Base-by-base conservation (phyloP, 2,888 invertebrate species). In the Cynaeus angustus region DNA sequence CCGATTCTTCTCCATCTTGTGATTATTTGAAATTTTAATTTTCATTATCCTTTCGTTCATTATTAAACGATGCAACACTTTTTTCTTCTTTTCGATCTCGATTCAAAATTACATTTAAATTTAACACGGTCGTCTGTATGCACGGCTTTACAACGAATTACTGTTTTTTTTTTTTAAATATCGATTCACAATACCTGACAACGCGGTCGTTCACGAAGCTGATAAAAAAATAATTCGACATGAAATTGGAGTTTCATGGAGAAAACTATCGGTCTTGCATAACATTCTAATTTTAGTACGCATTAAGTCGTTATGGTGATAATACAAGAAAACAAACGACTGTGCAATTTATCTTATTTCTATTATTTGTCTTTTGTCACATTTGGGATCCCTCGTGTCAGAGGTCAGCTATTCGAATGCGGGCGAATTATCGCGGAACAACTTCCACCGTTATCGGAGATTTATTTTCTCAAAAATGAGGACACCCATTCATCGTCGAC, bases 1-100 rank as follows among this genome's bases (percentile, higher is more conserved):
- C 13, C 30, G 16, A 14, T 55, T 37, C 53, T 13, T 30, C 26
- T 13, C 4, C 28, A 16, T 46, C 21, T 45, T 45, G 3, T n/a
- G 9, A 10, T 16, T 13, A 55, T 55, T 55, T 55, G 37, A 55
- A 55, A 38, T 55, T 55, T 37, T 55, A 55, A 55, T 55, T 55
- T 55, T 55, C 53, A 37, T 55, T 55, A 53, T 53, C 37, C 37
- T 10, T n/a, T 53, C 33, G 14, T 53, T 13, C 50, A 30, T 52
- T 52, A 52, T 52, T 52, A 10, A 21, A 30, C 33, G 33, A 30
- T 8, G 14, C 52, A 13, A 13, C 12, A 30, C 13, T 1, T 28
- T 0, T 12, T 8, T 10, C 28, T 50, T 12, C 50, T 6, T 50
- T 28, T 28, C 50, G 30, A 50, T 8, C n/a, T 28, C 50, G 46